Percentiles rank a stretch among this genome's conserved stretches.
phyloP scores from a whole-genome alignment of 2,797 vertebrate genomes.

The Stomatorhinus walkeri region DNA sequence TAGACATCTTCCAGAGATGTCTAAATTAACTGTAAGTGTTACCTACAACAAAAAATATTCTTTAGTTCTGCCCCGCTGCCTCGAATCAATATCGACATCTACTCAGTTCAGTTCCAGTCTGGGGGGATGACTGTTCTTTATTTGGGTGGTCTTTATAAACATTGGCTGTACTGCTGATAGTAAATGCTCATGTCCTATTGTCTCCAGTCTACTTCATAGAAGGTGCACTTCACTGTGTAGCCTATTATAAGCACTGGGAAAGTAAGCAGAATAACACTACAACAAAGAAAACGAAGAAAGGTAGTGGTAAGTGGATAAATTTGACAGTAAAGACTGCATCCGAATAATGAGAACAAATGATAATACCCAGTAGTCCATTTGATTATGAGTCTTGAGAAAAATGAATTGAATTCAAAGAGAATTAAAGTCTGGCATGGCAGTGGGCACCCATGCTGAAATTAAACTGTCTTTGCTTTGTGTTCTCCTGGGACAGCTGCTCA shows the following conservation, averaged over 20 bases:
- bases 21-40: neutral
- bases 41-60: neutral
- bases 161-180: neutral
- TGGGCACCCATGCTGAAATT: neutral
- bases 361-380: neutral
- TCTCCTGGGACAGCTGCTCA: conserved; percentile 4
- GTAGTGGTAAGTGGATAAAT: neutral
- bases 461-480: neutral
- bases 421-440: neutral
- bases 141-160: neutral
- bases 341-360: neutral
- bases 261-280: neutral
- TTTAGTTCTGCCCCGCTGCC: neutral
- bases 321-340: neutral
- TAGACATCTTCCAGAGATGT: neutral
- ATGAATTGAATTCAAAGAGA: neutral
- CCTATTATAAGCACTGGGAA: neutral
- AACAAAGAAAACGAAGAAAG: neutral
- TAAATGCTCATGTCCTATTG: neutral
- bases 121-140: neutral
- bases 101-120: neutral
- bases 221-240: neutral
- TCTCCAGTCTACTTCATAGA: neutral
- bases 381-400: neutral
- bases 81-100: neutral